These are phyloP conservation scores for Lutraria lutraria DNA, from an alignment of 2,888 invertebrate species.

Conservation along the genomic window DNA sequence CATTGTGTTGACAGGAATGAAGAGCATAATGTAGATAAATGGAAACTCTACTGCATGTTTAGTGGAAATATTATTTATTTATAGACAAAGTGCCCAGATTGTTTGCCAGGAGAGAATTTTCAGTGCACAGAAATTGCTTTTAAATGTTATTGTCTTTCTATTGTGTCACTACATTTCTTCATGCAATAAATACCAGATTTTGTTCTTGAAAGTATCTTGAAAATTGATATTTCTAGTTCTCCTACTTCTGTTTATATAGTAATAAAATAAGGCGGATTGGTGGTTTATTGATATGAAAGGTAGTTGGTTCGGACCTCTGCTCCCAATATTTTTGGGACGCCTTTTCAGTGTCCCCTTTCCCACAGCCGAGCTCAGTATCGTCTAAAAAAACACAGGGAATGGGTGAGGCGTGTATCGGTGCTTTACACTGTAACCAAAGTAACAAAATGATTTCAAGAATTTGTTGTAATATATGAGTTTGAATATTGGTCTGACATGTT, in stretches of 20 bases:
- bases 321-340: no score
- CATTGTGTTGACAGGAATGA: background rate
- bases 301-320: no score
- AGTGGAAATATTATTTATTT: background rate
- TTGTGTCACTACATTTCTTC: background rate
- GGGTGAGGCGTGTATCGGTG: no score
- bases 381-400: no score
- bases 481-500: background rate
- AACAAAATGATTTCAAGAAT: no score
- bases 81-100: background rate
- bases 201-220: background rate
- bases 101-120: background rate
- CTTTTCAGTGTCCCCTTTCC: no score
- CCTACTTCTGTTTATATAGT: no score
- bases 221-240: background rate
- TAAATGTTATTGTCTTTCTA: background rate
- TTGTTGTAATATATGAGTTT: background rate
- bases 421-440: no score
- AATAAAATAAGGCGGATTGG: no score
- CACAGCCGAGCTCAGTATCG: no score
- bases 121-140: background rate
- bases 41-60: background rate
- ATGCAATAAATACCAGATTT: background rate
- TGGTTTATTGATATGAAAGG: no score
- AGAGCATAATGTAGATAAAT: background rate